Conservation (phyloP, 2,888 invertebrate genomes). For the Acleris cristana region DNA sequence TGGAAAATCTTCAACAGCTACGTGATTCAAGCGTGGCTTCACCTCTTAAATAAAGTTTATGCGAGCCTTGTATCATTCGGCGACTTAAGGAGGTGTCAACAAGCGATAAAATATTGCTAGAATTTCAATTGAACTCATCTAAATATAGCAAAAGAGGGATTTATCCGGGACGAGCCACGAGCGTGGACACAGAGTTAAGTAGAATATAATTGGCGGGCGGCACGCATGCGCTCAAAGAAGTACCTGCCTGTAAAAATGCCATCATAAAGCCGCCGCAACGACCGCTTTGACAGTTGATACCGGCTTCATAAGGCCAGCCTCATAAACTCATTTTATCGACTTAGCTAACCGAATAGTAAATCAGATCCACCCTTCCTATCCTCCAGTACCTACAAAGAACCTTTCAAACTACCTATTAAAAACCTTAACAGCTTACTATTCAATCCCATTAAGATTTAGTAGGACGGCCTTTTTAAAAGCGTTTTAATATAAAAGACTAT, state of each 20-base stretch:
- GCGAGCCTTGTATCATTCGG: too few relatives aligned
- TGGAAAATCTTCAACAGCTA: too few relatives aligned
- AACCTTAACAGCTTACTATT: conserved; percentile 80
- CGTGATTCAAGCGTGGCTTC: too few relatives aligned
- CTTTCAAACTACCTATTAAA: conserved; percentile 76
- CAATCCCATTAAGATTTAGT: conserved; percentile 77
- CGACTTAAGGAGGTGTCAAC: too few relatives aligned
- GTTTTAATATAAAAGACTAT: conserved; percentile 74
- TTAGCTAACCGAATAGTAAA: conserved; percentile 72
- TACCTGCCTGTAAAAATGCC: conserved; percentile 82
- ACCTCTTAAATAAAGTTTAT: too few relatives aligned
- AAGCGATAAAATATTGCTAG: too few relatives aligned
- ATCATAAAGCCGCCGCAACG: conserved; percentile 80
- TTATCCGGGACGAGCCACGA: conserved; percentile 49
- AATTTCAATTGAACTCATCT: too few relatives aligned
- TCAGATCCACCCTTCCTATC: conserved; percentile 65
- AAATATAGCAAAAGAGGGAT: neutral
- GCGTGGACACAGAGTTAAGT: conserved; percentile 70
- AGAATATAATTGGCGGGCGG: conserved; percentile 82
- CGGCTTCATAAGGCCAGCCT: conserved; percentile 80
- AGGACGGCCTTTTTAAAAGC: conserved; percentile 72
- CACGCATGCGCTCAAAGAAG: conserved; percentile 74
- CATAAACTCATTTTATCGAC: conserved; percentile 81
- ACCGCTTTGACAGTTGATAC: conserved; percentile 81
- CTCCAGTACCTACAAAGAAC: conserved; percentile 69